Conservation (phyloP, 2,888 invertebrate genomes). For the Campaea margaritaria region DNA sequence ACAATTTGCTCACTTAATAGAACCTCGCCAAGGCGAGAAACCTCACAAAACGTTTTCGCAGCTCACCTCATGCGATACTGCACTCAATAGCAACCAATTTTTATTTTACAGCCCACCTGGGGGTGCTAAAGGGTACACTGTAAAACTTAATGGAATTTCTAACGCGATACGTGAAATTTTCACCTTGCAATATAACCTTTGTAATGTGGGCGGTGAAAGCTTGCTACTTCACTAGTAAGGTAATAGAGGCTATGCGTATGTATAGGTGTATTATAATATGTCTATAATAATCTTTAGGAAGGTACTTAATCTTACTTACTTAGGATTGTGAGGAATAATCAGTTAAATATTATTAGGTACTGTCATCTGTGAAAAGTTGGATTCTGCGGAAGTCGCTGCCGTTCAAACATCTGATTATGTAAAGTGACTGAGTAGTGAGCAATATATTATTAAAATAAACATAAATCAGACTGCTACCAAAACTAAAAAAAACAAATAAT, state of each 20-base stretch:
- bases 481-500: too few species aligned
- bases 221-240: neutral
- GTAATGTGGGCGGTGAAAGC: neutral
- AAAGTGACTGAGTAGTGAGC: too few species aligned
- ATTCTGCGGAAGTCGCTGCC: too few species aligned
- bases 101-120: constrained; percentile 2
- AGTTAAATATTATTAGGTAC: too few species aligned
- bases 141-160: constrained; percentile 6
- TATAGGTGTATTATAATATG: too few species aligned
- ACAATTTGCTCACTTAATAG: neutral
- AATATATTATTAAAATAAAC: too few species aligned
- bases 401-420: too few species aligned
- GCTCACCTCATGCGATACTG: neutral
- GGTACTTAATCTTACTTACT: too few species aligned
- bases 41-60: neutral
- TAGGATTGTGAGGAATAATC: too few species aligned
- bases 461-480: too few species aligned
- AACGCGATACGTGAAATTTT: constrained; percentile 7
- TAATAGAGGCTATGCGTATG: neutral
- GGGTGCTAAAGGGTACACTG: constrained; percentile 1
- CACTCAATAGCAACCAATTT: constrained; percentile 1
- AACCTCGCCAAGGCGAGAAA: neutral
- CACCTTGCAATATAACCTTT: constrained; percentile 1
- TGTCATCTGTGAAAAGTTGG: too few species aligned
- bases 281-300: too few species aligned